phyloP scores from a whole-genome alignment of 2,113 vertebrate genomes.

The Columba janthina region DNA sequence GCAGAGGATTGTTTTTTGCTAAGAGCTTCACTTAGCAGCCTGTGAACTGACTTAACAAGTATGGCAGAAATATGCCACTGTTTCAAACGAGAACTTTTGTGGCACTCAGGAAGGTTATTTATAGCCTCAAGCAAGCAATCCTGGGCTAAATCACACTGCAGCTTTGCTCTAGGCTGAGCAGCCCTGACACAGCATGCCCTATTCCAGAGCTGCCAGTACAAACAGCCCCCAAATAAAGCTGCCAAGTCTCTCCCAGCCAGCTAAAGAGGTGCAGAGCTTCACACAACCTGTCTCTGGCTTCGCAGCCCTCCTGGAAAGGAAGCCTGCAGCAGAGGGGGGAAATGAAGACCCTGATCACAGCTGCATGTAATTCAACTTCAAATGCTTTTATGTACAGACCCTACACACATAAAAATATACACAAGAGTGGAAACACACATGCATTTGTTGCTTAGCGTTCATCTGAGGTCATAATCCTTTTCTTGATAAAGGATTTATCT shows the following conservation, averaged over 20 bases:
- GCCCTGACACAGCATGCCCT: neutral
- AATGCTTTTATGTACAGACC: neutral
- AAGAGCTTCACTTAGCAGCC: neutral
- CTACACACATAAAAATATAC: accelerated
- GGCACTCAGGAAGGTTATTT: slow-evolving; percentile 55
- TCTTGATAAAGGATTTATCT: neutral
- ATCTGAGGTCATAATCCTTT: neutral
- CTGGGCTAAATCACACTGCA: neutral
- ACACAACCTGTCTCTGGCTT: neutral
- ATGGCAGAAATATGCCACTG: slow-evolving; percentile 30
- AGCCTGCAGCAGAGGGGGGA: neutral
- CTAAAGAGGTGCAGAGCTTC: neutral
- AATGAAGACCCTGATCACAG: accelerated
- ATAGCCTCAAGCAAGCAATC: slow-evolving; percentile 33
- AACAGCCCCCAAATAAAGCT: slow-evolving; percentile 27
- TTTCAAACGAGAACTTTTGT: slow-evolving; percentile 3
- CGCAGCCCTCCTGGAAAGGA: neutral
- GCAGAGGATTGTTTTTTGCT: neutral
- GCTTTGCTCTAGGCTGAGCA: slow-evolving; percentile 27
- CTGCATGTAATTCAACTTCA: neutral
- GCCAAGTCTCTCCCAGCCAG: neutral
- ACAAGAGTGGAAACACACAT: neutral
- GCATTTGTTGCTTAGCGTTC: neutral
- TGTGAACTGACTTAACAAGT: neutral
- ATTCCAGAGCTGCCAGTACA: slow-evolving; percentile 7